These are phyloP conservation scores for Rhingia campestris DNA, from an alignment of 2,888 invertebrate genomes.

Conservation along the genomic window DNA sequence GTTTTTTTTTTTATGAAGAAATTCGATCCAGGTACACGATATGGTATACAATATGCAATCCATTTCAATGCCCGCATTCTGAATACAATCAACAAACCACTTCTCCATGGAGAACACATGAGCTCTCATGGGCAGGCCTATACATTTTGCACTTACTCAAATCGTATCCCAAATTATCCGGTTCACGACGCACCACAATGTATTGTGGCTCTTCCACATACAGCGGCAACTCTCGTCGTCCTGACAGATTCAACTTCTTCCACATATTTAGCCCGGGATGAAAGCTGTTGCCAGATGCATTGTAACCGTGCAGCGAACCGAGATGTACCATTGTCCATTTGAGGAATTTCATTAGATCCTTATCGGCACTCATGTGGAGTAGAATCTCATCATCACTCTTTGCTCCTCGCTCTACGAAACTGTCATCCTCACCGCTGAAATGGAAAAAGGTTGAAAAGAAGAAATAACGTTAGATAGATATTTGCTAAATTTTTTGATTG, in stretches of 20 bases:
- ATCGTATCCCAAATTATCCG: constrained; percentile 60
- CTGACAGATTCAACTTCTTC: constrained; percentile 81
- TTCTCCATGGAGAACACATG: constrained; percentile 5
- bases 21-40: constrained; percentile 66
- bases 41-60: constrained; percentile 42
- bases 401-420: constrained; percentile 2
- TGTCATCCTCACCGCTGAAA: constrained; percentile 37
- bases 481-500: constrained; percentile 60
- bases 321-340: constrained; percentile 80
- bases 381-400: constrained; percentile 76
- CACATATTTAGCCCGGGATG: constrained; percentile 79
- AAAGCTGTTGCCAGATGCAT: constrained; percentile 76
- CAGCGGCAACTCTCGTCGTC: constrained; percentile 79
- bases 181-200: constrained; percentile 79
- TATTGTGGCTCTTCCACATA: constrained; percentile 81
- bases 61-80: constrained; percentile 73
- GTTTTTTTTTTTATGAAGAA: constrained; percentile 64
- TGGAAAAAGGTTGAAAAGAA: constrained; percentile 4
- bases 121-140: too few species aligned
- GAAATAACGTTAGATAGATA: constrained; percentile 19
- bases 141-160: constrained; percentile 74
- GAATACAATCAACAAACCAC: constrained; percentile 42
- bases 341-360: constrained; percentile 79
- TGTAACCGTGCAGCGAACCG: constrained; percentile 76
- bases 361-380: constrained; percentile 79